phyloP scores from a whole-genome alignment of 2,888 invertebrate species.

The Nasonovia ribisnigri region DNA sequence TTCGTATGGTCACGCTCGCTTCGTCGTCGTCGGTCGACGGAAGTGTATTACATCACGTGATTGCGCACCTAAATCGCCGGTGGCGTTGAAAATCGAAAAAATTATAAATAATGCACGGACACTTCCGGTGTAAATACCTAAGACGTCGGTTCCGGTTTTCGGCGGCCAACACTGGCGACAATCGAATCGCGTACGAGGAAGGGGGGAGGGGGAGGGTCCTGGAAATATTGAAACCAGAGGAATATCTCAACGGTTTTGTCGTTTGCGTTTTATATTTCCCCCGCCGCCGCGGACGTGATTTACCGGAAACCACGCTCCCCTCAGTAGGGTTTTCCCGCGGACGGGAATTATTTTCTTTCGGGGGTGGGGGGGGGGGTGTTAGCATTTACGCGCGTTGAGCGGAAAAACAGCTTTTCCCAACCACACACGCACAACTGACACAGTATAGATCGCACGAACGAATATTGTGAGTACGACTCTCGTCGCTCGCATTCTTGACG shows the following conservation, averaged over 20 bases:
- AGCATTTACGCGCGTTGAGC: background rate
- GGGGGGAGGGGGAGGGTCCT: background rate
- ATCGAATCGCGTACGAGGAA: background rate
- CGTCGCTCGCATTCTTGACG: background rate
- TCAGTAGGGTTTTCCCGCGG: background rate
- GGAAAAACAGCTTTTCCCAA: background rate
- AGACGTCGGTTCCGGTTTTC: background rate
- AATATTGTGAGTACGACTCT: background rate
- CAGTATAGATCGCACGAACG: background rate
- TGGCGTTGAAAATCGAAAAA: background rate
- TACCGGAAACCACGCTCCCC: background rate
- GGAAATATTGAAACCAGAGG: background rate
- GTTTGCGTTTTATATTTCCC: conserved; percentile 20
- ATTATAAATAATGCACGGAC: background rate
- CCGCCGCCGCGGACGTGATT: conserved; percentile 1
- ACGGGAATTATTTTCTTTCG: background rate
- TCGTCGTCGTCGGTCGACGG: background rate
- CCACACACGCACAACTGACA: background rate
- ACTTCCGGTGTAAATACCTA: background rate
- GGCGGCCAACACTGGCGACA: background rate
- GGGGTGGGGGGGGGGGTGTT: background rate
- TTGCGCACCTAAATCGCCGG: background rate
- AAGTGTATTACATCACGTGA: background rate
- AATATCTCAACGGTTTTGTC: background rate
- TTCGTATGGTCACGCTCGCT: background rate